phyloP scores from a whole-genome alignment of 2,113 vertebrate genomes.

The Amblyornis subalaris region DNA sequence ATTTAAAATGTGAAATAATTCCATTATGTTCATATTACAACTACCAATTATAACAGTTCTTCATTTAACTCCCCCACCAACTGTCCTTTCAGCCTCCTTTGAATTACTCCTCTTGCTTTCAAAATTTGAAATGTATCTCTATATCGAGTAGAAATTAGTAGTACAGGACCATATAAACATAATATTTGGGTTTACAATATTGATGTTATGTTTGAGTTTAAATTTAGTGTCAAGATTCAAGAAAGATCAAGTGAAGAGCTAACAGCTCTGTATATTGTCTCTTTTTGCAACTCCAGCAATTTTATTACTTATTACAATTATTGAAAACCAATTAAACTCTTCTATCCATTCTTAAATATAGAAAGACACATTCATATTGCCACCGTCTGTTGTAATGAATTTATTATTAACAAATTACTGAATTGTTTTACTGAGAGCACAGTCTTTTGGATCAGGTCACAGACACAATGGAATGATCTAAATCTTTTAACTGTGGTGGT shows the following conservation, averaged over 20 bases:
- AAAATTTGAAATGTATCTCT: not conserved
- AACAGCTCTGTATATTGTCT: not conserved
- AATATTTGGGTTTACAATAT: not conserved
- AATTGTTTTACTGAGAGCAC: not conserved
- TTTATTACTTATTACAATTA: not conserved
- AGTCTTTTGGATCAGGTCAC: not conserved
- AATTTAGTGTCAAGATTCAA: not conserved
- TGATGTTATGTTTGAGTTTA: not conserved
- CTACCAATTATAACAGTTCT: not conserved
- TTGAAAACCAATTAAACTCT: not conserved
- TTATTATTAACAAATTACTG: not conserved
- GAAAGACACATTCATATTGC: not conserved
- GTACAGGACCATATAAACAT: not conserved
- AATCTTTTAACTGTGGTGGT: not conserved
- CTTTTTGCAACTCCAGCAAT: not conserved
- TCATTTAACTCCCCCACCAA: not conserved
- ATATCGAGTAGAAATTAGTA: not conserved
- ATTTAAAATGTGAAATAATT: not conserved
- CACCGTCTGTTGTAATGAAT: not conserved
- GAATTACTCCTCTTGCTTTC: not conserved
- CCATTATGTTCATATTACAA: not conserved
- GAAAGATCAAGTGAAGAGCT: not conserved
- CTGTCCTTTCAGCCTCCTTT: not conserved
- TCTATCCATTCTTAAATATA: not conserved
- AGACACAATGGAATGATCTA: not conserved